phyloP scores from a whole-genome alignment of 2,113 vertebrate genomes.

The Sylvia atricapilla region DNA sequence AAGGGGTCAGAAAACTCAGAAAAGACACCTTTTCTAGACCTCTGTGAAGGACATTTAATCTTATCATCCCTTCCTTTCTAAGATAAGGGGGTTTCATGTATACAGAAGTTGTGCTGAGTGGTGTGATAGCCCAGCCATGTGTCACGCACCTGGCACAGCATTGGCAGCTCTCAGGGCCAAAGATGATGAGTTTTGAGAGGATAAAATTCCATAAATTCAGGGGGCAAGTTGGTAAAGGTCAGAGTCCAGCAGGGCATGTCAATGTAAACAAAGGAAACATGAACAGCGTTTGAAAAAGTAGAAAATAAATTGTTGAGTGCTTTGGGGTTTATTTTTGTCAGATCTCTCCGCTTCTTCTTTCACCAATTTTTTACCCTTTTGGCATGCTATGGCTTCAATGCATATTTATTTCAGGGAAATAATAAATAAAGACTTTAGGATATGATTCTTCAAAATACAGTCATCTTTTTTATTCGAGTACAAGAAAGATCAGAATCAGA shows the following conservation, averaged over 20 bases:
- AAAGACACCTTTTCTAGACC: background rate
- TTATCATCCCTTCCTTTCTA: background rate
- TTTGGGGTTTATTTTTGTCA: background rate
- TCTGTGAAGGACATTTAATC: conserved; percentile 1
- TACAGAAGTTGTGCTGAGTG: background rate
- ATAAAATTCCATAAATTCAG: background rate
- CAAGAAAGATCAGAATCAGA: background rate
- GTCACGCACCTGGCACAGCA: background rate
- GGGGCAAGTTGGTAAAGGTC: background rate
- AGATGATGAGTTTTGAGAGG: background rate
- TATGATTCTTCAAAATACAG: background rate
- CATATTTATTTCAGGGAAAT: background rate
- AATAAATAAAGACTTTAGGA: background rate
- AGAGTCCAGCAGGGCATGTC: background rate
- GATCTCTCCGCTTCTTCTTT: background rate
- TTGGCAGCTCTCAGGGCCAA: background rate
- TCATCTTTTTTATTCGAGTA: background rate
- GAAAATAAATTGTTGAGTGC: background rate
- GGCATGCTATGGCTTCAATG: background rate
- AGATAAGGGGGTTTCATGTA: background rate
- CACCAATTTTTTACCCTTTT: background rate
- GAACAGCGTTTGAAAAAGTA: background rate
- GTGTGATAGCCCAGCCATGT: background rate
- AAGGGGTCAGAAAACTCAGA: background rate
- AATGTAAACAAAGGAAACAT: background rate